Evolutionary conservation across 2,113 vertebrate genomes (phyloP).

Genomic region (Atrichornis clamosus): DNA sequence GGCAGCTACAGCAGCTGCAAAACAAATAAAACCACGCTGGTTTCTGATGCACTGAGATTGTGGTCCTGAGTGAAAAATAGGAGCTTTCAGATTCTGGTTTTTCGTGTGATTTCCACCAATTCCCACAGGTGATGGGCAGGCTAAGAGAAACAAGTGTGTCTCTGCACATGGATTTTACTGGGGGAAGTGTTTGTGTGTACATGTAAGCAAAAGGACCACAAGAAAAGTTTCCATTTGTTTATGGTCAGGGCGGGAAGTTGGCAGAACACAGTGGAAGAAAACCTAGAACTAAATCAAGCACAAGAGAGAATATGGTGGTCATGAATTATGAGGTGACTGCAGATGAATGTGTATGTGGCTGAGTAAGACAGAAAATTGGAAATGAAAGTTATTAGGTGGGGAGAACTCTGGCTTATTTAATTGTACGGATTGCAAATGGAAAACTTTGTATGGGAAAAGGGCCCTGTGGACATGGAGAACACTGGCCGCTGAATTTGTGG

Average conservation of each 20-base stretch:
- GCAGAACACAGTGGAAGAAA: neutral
- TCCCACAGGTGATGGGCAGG: neutral
- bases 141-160: neutral
- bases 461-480: neutral
- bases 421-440: neutral
- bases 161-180: neutral
- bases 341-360: neutral
- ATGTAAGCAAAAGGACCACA: neutral
- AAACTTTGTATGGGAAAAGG: neutral
- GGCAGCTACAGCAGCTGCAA: neutral
- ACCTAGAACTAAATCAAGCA: neutral
- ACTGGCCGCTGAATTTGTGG: neutral
- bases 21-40: neutral
- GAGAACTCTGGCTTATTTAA: neutral
- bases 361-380: slow-evolving; percentile 1
- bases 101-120: neutral
- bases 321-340: neutral
- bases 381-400: neutral
- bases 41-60: neutral
- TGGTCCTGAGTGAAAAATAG: accelerated
- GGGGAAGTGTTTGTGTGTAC: neutral
- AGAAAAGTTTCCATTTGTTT: neutral
- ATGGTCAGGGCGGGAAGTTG: neutral
- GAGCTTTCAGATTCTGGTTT: neutral
- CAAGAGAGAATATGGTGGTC: neutral